Conservation (phyloP, 2,888 invertebrate species). For the Morpho helenor region DNA sequence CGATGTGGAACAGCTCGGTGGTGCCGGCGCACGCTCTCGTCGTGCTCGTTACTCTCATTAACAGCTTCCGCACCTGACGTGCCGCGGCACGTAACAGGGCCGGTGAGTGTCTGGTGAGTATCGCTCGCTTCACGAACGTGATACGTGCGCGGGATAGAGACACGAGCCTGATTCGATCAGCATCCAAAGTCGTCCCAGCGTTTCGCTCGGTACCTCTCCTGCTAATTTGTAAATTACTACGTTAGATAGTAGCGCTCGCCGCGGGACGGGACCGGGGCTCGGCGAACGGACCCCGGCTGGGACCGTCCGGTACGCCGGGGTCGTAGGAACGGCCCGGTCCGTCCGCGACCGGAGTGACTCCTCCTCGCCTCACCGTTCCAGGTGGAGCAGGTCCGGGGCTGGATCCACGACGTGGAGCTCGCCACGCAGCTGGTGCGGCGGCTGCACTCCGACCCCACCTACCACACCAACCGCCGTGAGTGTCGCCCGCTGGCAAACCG, state of each 20-base stretch:
- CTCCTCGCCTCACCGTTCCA: conserved; percentile 33
- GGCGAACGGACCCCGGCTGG: no score
- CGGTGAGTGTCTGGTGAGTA: neutral
- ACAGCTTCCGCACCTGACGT: conserved; percentile 16
- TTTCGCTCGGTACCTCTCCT: no score
- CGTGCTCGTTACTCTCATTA: conserved; percentile 26
- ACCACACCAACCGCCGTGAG: conserved; percentile 61
- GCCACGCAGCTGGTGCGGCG: conserved; percentile 69
- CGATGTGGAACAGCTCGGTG: no score
- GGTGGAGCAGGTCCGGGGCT: conserved; percentile 70
- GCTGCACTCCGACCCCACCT: conserved; percentile 79
- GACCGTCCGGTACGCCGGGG: no score
- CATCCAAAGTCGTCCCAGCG: neutral
- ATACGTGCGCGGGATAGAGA: neutral
- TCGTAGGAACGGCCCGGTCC: no score
- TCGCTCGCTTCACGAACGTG: no score
- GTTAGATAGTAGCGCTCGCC: no score
- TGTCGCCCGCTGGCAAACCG: conserved; percentile 6
- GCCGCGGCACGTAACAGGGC: neutral
- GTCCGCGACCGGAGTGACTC: neutral
- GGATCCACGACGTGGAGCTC: conserved; percentile 70
- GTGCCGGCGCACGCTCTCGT: conserved; percentile 4
- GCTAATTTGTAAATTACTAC: no score
- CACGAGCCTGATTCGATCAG: neutral
- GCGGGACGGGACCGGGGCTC: no score